Conservation (phyloP, 2,888 invertebrate species). For the Papilio elwesi region DNA sequence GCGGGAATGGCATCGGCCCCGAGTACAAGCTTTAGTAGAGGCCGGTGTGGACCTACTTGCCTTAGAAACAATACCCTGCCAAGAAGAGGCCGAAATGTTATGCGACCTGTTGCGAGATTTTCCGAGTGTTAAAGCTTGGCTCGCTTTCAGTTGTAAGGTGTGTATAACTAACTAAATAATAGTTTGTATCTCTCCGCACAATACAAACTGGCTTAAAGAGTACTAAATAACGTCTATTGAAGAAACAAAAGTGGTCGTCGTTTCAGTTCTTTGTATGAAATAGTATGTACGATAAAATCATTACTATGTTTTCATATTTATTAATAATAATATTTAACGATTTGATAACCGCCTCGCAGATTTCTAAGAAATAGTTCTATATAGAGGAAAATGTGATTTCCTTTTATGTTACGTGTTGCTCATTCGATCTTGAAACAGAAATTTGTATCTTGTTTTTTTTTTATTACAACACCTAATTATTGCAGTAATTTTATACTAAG, state of each 20-base stretch:
- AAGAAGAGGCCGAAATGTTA: slow-evolving; percentile 92
- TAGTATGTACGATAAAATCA: background rate
- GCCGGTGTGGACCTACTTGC: slow-evolving; percentile 94
- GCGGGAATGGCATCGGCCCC: slow-evolving; percentile 92
- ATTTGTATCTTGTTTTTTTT: background rate
- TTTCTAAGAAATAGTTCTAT: background rate
- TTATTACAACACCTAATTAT: no score
- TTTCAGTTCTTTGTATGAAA: background rate
- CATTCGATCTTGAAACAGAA: background rate
- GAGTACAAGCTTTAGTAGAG: slow-evolving; percentile 90
- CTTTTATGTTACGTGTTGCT: slow-evolving; percentile 1
- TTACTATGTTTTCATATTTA: slow-evolving; percentile 1
- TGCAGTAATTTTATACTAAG: no score
- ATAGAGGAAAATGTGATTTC: background rate
- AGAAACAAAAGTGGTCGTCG: background rate
- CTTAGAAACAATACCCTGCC: slow-evolving; percentile 96
- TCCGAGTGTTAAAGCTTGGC: slow-evolving; percentile 92
- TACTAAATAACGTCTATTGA: background rate
- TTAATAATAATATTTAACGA: slow-evolving; percentile 11
- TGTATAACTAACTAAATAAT: slow-evolving; percentile 37
- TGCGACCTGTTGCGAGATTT: slow-evolving; percentile 91
- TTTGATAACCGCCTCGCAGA: background rate
- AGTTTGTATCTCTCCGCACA: slow-evolving; percentile 1
- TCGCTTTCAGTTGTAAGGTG: slow-evolving; percentile 94
- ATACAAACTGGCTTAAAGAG: background rate